Evolutionary conservation across 2,888 invertebrate species (phyloP).

Genomic region (Noctua janthina): DNA sequence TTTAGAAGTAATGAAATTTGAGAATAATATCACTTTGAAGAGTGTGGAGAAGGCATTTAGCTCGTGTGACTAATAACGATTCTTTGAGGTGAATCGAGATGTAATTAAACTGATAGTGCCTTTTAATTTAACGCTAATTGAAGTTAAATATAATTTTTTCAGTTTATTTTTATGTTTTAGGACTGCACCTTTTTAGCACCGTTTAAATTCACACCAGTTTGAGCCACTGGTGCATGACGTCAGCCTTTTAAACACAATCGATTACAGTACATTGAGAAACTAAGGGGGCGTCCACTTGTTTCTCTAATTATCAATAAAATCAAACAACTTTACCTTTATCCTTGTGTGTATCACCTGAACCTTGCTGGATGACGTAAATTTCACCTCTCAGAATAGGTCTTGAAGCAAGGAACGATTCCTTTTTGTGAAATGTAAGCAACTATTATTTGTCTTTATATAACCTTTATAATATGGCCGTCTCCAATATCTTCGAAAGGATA

Average conservation of each 20-base stretch:
- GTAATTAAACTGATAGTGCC: conserved; percentile 37
- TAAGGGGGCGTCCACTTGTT: background rate
- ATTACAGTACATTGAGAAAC: background rate
- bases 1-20: conserved; percentile 64
- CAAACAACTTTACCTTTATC: background rate
- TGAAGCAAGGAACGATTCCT: background rate
- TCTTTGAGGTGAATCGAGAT: conserved; percentile 39
- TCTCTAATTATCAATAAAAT: background rate
- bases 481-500: background rate
- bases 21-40: conserved; percentile 58
- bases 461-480: background rate
- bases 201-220: conserved; percentile 3
- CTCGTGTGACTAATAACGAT: conserved; percentile 50
- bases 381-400: background rate
- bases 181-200: background rate
- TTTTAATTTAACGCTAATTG: conserved; percentile 54
- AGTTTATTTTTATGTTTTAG: conserved; percentile 11
- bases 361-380: background rate
- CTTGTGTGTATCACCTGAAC: background rate
- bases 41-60: conserved; percentile 49
- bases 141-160: conserved; percentile 18
- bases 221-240: conserved; percentile 8
- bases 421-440: no score
- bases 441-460: background rate
- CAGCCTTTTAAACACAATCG: conserved; percentile 1